Evolutionary conservation across 2,888 invertebrate species (phyloP).

Genomic region (Tachina lurida): DNA sequence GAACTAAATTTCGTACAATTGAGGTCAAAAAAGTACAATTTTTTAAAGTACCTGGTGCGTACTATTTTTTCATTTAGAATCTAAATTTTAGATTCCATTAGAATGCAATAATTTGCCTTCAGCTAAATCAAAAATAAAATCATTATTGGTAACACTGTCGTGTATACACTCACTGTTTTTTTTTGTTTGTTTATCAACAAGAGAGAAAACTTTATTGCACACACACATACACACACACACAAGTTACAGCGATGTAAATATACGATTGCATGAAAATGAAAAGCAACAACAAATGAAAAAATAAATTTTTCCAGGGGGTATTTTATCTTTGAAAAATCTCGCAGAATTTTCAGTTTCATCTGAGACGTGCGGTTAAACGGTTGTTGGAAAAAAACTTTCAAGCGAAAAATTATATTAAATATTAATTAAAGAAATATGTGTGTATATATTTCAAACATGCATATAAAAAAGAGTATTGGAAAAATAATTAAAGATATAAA

Average conservation of each 20-base stretch:
- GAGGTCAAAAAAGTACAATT: no score
- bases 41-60: no score
- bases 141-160: not conserved
- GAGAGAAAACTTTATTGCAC: not conserved
- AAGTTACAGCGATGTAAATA: slow-evolving; percentile 10
- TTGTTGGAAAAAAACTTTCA: slow-evolving; percentile 74
- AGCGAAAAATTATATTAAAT: slow-evolving; percentile 15
- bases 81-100: no score
- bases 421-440: not conserved
- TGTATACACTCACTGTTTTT: not conserved
- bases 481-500: not conserved
- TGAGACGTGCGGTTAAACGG: slow-evolving; percentile 82
- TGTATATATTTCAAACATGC: not conserved
- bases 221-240: not conserved
- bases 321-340: slow-evolving; percentile 77
- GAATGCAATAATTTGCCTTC: no score
- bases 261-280: not conserved
- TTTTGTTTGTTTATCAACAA: not conserved
- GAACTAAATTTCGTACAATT: no score
- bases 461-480: not conserved
- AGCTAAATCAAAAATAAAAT: not conserved
- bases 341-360: slow-evolving; percentile 81
- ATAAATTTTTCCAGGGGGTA: slow-evolving; percentile 75
- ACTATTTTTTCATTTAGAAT: no score
- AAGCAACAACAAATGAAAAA: slow-evolving; percentile 36